Percentiles rank a stretch among this genome's conserved stretches.
Evolutionary conservation across 1,140 invertebrate species (phyloP).

Genomic region (Hypothenemus hampei): DNA sequence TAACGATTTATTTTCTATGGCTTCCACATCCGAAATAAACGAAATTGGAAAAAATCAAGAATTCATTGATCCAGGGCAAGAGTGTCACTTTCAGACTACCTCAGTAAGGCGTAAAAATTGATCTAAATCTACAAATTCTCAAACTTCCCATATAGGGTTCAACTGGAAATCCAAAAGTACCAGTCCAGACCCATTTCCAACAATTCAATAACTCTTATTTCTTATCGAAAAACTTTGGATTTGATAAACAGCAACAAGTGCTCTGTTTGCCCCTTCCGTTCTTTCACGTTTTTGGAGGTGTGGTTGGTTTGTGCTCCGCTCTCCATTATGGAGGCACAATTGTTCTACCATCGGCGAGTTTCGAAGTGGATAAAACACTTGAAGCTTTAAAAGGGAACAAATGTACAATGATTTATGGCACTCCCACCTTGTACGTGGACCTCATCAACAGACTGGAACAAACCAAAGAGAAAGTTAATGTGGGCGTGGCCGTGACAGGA

Average conservation of each 20-base stretch:
- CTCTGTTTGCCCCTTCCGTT: conserved; percentile 81
- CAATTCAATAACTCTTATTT: conserved; percentile 82
- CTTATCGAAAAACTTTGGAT: conserved; percentile 56
- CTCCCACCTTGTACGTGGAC: conserved; percentile 96
- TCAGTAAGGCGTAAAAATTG: conserved; percentile 50
- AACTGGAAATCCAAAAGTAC: conserved; percentile 85
- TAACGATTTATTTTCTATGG: conserved; percentile 51
- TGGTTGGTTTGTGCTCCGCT: conserved; percentile 60
- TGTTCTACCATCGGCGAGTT: conserved; percentile 65
- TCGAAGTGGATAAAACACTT: conserved; percentile 63
- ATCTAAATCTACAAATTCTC: not conserved
- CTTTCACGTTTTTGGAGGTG: conserved; percentile 87
- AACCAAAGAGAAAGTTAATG: conserved; percentile 46
- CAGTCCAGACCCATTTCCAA: conserved; percentile 73
- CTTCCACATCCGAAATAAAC: conserved; percentile 36
- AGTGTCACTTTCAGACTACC: conserved; percentile 81
- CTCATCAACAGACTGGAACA: conserved; percentile 55
- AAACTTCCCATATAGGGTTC: conserved; percentile 72
- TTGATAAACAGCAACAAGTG: conserved; percentile 50
- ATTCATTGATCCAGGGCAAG: conserved; percentile 59
- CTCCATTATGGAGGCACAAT: conserved; percentile 63
- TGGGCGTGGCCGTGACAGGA: conserved; percentile 60
- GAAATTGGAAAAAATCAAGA: conserved; percentile 47
- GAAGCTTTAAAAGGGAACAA: conserved; percentile 65
- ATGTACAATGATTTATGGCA: conserved; percentile 77